Evolutionary conservation across 2,888 invertebrate genomes (phyloP), one percentile per base, ranked within the genome.

Genomic region (Cancer borealis): DNA sequence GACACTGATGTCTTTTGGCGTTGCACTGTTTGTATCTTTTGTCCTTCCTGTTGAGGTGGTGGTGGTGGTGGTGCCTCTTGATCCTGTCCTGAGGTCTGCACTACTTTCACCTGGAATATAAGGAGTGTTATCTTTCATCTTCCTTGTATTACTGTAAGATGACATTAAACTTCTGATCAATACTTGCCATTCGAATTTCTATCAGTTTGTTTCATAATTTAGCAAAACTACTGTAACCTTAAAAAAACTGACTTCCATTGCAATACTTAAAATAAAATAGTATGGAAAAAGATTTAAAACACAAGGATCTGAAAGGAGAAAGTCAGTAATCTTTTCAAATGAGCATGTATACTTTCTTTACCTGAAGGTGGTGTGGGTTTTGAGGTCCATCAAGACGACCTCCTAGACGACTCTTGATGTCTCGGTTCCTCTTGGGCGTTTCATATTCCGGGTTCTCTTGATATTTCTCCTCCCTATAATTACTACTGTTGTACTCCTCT

Each of bases 11-110:
- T 87, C 21, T 84, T 45, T 47, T 87, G 93, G 47, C 93, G 46
- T 30, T 93, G 91, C 17, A 93, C 91, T n/a, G 93, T 93, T 45
- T 93, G 93, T 26, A 93, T 93, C 47, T 93, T 93, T n/a, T 93
- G 93, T 12, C 91, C 93, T 26, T 91, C 91, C 45, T 93, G 93
- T 1, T 26, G 45, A 10, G 87, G 87, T n/a, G 17, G 30, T n/a
- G 88, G 30, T 1, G 91, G 39, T n/a, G 17, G 30, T 45, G 88
- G 30, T 1, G 91, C 26, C 54, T 45, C 46, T 8, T 60, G 87
- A 60, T 88, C 91, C 47, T 54, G 91, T 17, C 91, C 54, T n/a
- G 91, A 46, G n/a, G 87, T 66, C 46, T 93, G 91, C 60, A 93
- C 91, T 12, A 93, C 87, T 46, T 93, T 93, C 26, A 93, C 93